Conservation (phyloP, 1,140 invertebrate species). For the Proctacanthus coquilletti region DNA sequence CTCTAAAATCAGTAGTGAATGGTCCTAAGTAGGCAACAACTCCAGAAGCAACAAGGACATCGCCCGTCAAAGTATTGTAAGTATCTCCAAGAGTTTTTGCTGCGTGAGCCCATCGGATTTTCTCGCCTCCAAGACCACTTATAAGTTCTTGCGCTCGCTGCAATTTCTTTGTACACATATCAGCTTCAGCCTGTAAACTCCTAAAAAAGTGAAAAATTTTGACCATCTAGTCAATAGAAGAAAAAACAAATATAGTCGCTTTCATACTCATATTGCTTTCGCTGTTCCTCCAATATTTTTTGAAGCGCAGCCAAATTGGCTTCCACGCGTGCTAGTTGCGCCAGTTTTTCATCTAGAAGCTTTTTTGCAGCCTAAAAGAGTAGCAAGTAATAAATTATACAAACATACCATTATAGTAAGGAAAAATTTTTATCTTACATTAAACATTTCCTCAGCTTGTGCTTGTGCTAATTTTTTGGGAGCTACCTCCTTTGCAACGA, state of each 20-base stretch:
- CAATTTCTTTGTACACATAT: slow-evolving; percentile 76
- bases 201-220: slow-evolving; percentile 26
- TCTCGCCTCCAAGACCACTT: slow-evolving; percentile 67
- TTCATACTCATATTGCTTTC: slow-evolving; percentile 28
- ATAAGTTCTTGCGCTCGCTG: slow-evolving; percentile 87
- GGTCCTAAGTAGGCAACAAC: slow-evolving; percentile 83
- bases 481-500: slow-evolving; percentile 74
- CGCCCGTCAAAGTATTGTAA: slow-evolving; percentile 52
- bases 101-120: slow-evolving; percentile 63
- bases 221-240: too few species aligned
- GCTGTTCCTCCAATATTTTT: slow-evolving; percentile 45
- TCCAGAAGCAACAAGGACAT: slow-evolving; percentile 74
- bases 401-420: too few species aligned
- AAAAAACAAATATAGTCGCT: too few species aligned
- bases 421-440: slow-evolving; percentile 15
- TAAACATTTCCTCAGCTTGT: slow-evolving; percentile 56
- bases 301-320: slow-evolving; percentile 54
- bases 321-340: slow-evolving; percentile 48
- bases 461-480: slow-evolving; percentile 69
- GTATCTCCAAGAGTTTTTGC: slow-evolving; percentile 57
- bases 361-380: slow-evolving; percentile 42
- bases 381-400: neutral
- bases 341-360: slow-evolving; percentile 57
- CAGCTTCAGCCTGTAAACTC: slow-evolving; percentile 62
- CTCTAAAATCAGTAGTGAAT: slow-evolving; percentile 64